phyloP scores from a whole-genome alignment of 2,888 invertebrate genomes.

The Thymelicus lineola region DNA sequence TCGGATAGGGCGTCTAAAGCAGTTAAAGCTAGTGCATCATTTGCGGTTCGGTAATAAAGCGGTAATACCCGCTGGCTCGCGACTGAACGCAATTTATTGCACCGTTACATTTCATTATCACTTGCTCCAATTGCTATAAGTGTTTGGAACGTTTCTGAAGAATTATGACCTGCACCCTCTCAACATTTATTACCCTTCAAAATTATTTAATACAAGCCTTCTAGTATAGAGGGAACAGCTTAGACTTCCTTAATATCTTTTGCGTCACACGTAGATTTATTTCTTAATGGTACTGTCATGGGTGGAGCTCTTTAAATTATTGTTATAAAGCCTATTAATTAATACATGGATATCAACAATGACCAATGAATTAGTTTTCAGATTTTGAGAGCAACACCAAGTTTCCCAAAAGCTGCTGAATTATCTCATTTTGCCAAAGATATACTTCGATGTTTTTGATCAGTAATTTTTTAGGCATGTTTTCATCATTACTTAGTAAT shows the following conservation, averaged over 20 bases:
- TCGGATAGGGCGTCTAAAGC: slow-evolving; percentile 6
- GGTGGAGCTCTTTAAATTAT: no score
- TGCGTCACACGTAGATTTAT: background rate
- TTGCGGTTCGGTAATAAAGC: slow-evolving; percentile 26
- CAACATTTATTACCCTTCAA: slow-evolving; percentile 14
- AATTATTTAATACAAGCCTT: background rate
- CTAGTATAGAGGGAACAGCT: background rate
- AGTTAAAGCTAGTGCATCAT: slow-evolving; percentile 21
- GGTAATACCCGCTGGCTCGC: slow-evolving; percentile 24
- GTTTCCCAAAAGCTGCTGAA: no score
- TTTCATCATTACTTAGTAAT: no score
- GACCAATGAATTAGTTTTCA: no score
- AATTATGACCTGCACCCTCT: slow-evolving; percentile 24
- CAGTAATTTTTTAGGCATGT: no score
- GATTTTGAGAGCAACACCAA: no score
- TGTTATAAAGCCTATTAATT: no score
- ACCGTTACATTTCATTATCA: slow-evolving; percentile 34
- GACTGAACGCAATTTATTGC: slow-evolving; percentile 29
- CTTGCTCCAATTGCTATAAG: slow-evolving; percentile 33
- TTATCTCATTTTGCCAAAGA: no score
- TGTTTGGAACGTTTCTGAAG: slow-evolving; percentile 15
- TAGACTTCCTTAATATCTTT: background rate
- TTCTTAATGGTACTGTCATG: background rate
- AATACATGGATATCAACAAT: no score
- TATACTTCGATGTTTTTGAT: no score